Percentiles rank a stretch among this genome's conserved stretches.
Conservation (phyloP, 2,797 vertebrate species). For the Taeniopygia guttata region DNA sequence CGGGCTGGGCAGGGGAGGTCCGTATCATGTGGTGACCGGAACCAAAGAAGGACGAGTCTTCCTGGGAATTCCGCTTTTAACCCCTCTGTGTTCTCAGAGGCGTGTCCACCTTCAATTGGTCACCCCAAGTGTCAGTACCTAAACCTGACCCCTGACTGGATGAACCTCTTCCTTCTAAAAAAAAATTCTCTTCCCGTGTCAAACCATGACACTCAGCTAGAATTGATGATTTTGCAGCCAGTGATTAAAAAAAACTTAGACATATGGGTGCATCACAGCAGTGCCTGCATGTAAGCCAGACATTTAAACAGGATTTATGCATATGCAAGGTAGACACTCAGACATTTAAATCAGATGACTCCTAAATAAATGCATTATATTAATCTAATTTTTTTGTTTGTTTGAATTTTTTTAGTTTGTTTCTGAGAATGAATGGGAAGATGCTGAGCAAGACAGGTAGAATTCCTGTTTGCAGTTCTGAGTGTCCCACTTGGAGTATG, state of each 20-base stretch:
- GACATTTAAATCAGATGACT: neutral
- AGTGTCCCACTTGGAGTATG: neutral
- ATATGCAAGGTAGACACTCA: neutral
- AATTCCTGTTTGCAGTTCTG: neutral
- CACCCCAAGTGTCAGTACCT: too few relatives aligned
- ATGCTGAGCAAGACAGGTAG: neutral
- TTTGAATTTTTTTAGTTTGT: neutral
- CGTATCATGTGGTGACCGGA: too few relatives aligned
- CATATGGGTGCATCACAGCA: neutral
- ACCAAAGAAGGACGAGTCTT: too few relatives aligned
- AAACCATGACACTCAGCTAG: too few relatives aligned
- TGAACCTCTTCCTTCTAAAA: too few relatives aligned
- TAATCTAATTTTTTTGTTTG: neutral
- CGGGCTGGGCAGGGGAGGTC: too few relatives aligned
- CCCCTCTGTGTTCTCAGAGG: too few relatives aligned
- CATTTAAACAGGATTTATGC: neutral
- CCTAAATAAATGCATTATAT: neutral
- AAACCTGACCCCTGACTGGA: too few relatives aligned
- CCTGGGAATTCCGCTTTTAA: too few relatives aligned
- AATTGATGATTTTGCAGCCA: neutral
- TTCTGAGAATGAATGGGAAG: neutral
- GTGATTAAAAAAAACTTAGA: neutral
- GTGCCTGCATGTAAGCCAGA: neutral
- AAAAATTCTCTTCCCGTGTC: too few relatives aligned
- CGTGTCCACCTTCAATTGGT: too few relatives aligned